Evolutionary conservation across 2,113 vertebrate species (phyloP).

Genomic region (Pelodiscus sinensis): DNA sequence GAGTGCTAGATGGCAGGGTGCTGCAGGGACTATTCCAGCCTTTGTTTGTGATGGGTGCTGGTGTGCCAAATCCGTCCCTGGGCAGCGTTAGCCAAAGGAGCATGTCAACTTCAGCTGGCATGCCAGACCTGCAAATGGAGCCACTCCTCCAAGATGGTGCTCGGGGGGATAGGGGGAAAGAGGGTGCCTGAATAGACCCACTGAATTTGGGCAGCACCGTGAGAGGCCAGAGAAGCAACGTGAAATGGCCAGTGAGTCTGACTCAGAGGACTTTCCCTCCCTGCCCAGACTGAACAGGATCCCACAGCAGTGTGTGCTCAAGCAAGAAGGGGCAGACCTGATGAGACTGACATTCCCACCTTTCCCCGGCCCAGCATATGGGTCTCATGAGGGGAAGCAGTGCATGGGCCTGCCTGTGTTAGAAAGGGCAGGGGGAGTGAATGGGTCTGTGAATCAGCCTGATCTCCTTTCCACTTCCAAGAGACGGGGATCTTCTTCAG

Average conservation of each 20-base stretch:
- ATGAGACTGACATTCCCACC: not conserved
- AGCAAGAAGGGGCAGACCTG: not conserved
- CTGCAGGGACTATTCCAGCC: not conserved
- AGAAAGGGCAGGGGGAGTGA: not conserved
- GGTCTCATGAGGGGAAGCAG: not conserved
- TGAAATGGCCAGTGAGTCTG: not conserved
- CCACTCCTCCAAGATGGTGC: slow-evolving; percentile 49
- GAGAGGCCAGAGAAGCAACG: slow-evolving; percentile 1
- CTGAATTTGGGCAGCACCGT: slow-evolving; percentile 69
- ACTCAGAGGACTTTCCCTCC: not conserved
- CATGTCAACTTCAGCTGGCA: slow-evolving; percentile 47
- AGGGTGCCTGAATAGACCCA: slow-evolving; percentile 57
- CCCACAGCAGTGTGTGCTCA: not conserved
- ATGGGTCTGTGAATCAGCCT: not conserved
- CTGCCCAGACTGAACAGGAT: not conserved
- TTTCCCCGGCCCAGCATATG: not conserved
- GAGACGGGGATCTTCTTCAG: not conserved
- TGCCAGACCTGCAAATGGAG: slow-evolving; percentile 48
- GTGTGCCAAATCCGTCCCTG: slow-evolving; percentile 20
- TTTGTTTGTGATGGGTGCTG: not conserved
- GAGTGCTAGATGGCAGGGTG: not conserved
- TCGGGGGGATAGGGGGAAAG: not conserved
- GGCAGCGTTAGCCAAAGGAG: not conserved
- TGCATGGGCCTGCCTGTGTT: not conserved
- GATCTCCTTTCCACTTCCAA: not conserved